Conservation (phyloP, 2,888 invertebrate species). For the Vesta saturnalis region DNA sequence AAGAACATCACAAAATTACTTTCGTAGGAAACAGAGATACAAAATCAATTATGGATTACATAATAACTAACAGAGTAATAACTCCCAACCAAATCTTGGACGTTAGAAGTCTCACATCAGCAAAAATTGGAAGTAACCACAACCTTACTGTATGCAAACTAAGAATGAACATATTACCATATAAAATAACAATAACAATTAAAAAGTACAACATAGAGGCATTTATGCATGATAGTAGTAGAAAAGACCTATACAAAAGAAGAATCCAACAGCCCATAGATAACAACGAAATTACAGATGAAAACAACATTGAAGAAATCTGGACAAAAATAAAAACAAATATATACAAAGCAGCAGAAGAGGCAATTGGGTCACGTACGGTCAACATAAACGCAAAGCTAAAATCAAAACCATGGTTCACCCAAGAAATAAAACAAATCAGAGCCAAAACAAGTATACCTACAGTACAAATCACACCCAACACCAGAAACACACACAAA, state of each 20-base stretch:
- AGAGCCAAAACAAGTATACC: slow-evolving; percentile 5
- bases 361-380: slow-evolving; percentile 3
- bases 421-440: slow-evolving; percentile 6
- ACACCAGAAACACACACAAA: slow-evolving; percentile 1
- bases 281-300: no score
- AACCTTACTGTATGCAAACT: slow-evolving; percentile 1
- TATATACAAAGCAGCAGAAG: slow-evolving; percentile 3
- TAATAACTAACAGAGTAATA: slow-evolving; percentile 5
- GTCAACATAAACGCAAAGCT: neutral
- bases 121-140: no score
- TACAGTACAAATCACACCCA: slow-evolving; percentile 8
- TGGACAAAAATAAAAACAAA: no score
- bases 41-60: slow-evolving; percentile 2
- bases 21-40: slow-evolving; percentile 4
- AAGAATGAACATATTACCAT: slow-evolving; percentile 8
- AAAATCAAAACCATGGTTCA: slow-evolving; percentile 11
- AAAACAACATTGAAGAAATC: no score
- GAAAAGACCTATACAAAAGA: no score
- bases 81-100: slow-evolving; percentile 6
- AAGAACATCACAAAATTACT: neutral
- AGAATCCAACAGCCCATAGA: no score
- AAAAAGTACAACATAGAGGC: slow-evolving; percentile 5
- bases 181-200: neutral
- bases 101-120: slow-evolving; percentile 7
- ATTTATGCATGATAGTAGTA: slow-evolving; percentile 3